Percentiles rank a stretch among this genome's conserved stretches.
These are phyloP conservation scores for Catocala sponsa DNA, from an alignment of 2,888 invertebrate species.

Conservation along the genomic window DNA sequence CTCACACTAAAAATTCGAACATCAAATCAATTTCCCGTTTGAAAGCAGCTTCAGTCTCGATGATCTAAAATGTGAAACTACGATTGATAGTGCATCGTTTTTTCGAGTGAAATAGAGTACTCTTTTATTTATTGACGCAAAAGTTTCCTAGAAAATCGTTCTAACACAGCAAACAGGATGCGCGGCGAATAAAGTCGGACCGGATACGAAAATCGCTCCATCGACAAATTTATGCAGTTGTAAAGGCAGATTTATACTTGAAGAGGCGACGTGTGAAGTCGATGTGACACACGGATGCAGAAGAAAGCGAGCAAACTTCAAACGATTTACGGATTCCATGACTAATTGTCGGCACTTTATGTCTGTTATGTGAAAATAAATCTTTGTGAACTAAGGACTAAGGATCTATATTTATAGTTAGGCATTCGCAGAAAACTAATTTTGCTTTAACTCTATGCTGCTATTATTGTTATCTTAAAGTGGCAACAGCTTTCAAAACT, in stretches of 20 bases:
- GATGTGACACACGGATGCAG: constrained; percentile 48
- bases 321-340: constrained; percentile 38
- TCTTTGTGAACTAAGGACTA: constrained; percentile 24
- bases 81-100: constrained; percentile 46
- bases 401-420: constrained; percentile 24
- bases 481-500: no score
- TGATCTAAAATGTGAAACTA: constrained; percentile 41
- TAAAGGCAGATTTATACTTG: constrained; percentile 81
- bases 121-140: constrained; percentile 53
- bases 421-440: constrained; percentile 23
- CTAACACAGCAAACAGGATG: constrained; percentile 74
- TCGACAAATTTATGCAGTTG: constrained; percentile 86
- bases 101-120: constrained; percentile 51
- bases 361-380: constrained; percentile 33
- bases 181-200: constrained; percentile 69
- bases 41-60: constrained; percentile 36
- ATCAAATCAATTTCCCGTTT: constrained; percentile 20
- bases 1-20: constrained; percentile 21
- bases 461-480: neutral
- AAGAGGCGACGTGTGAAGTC: constrained; percentile 76
- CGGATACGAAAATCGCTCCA: constrained; percentile 83
- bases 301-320: constrained; percentile 36
- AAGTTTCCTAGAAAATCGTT: constrained; percentile 64
- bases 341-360: constrained; percentile 44
- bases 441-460: constrained; percentile 26